Base-by-base conservation (phyloP, 2,888 invertebrate genomes). In the Orchestes rusci region DNA sequence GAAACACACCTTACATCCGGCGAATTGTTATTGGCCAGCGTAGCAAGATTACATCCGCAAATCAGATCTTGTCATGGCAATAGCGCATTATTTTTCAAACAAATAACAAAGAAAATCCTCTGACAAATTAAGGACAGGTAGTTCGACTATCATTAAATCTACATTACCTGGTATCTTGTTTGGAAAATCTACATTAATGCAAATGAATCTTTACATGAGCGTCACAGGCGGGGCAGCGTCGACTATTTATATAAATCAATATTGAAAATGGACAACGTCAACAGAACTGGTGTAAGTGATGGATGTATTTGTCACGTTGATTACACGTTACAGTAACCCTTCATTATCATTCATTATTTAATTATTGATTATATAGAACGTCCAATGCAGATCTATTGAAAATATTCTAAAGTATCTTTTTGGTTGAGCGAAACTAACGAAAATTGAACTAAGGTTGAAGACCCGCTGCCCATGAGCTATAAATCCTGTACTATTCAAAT, bases 401-500 rank as follows among this genome's bases (percentile, higher is more conserved):
- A n/a, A n/a, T n/a, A n/a, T n/a, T n/a, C n/a, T n/a, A n/a, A n/a
- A n/a, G n/a, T n/a, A n/a, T n/a, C n/a, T n/a, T n/a, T n/a, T n/a
- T n/a, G n/a, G n/a, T n/a, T n/a, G n/a, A n/a, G n/a, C n/a, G 23
- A 23, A 23, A 23, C 10, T 10, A 5, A 10, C 23, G 10, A 23
- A 5, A 5, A 10, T 23, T 7, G 7, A 23, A 23, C 7, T 10
- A 55, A 59, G 60, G 61, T 59, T 59, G 56, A 58, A 58, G 59
- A 61, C 61, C 60, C 56, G 58, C 57, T 59, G 59, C 50, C 55
- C 60, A 60, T 51, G 56, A 56, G 53, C 56, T 60, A 61, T 61
- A 55, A 57, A 58, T 61, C 61, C 61, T 60, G 60, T 60, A 50
- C 53, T 47, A 46, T 46, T 31, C 52, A 38, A 46, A 33, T 46